Evolutionary conservation across 2,113 vertebrate genomes (phyloP).

Genomic region (Henicopernis longicauda): DNA sequence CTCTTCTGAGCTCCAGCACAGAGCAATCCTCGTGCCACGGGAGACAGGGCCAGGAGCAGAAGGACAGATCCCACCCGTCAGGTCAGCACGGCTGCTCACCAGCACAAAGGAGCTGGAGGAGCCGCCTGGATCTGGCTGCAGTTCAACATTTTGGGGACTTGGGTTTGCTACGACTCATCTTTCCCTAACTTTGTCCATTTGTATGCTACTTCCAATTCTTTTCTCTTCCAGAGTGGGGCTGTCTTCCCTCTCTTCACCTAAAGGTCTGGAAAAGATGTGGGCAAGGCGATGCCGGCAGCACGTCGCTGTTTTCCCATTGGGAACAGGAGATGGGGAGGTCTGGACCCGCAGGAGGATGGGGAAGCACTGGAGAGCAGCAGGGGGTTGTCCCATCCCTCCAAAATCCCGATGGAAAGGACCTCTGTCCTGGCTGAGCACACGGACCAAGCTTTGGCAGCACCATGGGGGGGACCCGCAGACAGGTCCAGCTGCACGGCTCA

Average conservation of each 20-base stretch:
- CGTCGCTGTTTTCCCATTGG: not conserved
- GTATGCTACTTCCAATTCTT: not conserved
- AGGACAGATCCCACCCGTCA: not conserved
- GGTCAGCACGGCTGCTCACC: not conserved
- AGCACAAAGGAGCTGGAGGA: not conserved
- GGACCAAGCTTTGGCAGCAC: not conserved
- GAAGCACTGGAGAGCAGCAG: not conserved
- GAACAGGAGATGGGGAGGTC: not conserved
- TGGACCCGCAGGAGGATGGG: not conserved
- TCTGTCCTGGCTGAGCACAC: not conserved
- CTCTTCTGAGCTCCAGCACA: not conserved
- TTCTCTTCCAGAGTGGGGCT: not conserved
- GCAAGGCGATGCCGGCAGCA: not conserved
- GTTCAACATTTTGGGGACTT: not conserved
- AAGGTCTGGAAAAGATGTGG: not conserved
- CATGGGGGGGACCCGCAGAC: accelerated
- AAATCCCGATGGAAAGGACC: not conserved
- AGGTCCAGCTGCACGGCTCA: not conserved
- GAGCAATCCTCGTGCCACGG: not conserved
- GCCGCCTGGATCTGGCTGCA: not conserved
- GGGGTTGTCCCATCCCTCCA: not conserved
- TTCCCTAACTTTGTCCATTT: not conserved
- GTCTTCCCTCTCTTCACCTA: not conserved
- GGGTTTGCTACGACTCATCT: not conserved
- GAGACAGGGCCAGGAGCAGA: not conserved